Evolutionary conservation across 2,113 vertebrate species (phyloP), one percentile per base, ranked within the genome.

Genomic region (Silurus meridionalis): DNA sequence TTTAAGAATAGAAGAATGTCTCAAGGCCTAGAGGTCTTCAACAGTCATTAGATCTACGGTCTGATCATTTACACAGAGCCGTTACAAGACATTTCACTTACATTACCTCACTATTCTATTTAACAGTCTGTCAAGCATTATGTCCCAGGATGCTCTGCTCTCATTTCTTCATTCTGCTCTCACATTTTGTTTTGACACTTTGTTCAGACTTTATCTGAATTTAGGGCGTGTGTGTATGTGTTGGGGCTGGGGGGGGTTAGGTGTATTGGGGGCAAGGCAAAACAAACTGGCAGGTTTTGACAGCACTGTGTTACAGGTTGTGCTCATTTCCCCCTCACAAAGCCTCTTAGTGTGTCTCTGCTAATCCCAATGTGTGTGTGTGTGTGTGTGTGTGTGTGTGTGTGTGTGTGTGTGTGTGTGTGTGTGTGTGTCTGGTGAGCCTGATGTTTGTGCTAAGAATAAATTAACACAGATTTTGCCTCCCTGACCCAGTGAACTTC

Each of bases 171-270:
- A 64, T 79, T 63, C 48, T 23, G 75, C 52, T 57, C 60, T 28
- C 13, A 28, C 28, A 80, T 87, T 85, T 85, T 83, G 80, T 89
- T 89, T 83, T 88, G 84, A 86, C 74, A 86, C 77, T 77, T 84
- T 61, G 55, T 84, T 86, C 21, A 69, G 55, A 37, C 84, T 84
- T 77, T 87, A 69, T 85, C 64, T 86, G 69, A 50, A 52, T 87
- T 79, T 86, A 21, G n/a, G 37, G 37, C 37, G 37, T 37, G 37
- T 37, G 37, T 37, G 37, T 37, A 37, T 37, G 2, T 46, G 60
- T 25, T 71, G 79, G 28, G 8, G 60, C 15, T 7, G 52, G 28
- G 48, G 50, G 61, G n/a, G 1, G 1, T 37, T 37, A 37, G 37
- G 37, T 37, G 37, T 37, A 37, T 37, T 37, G 25, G 13, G 37